These are phyloP conservation scores for Hoplostethus mediterraneus DNA, from an alignment of 2,797 vertebrate genomes.

Conservation along the genomic window DNA sequence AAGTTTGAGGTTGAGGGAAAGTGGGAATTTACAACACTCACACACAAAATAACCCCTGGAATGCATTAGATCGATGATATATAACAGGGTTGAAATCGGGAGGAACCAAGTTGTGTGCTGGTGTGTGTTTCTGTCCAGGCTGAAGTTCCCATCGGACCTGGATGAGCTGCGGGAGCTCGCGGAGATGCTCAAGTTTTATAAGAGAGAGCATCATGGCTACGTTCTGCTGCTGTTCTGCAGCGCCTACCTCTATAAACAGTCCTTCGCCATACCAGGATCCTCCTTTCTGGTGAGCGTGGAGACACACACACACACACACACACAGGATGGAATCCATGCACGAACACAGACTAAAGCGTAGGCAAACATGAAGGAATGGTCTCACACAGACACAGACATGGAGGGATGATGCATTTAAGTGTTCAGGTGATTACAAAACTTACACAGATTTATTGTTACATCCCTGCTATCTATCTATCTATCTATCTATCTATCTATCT, in stretches of 20 bases:
- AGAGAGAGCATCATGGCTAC: constrained; percentile 87
- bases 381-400: not conserved
- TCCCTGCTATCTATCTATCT: no score
- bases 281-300: constrained; percentile 90
- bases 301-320: not conserved
- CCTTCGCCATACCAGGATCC: constrained; percentile 96
- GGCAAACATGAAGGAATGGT: not conserved
- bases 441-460: no score
- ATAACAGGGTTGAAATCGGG: not conserved
- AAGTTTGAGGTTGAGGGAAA: no score
- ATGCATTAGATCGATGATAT: no score
- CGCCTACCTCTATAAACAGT: constrained; percentile 97
- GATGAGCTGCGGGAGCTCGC: constrained; percentile 91
- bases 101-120: not conserved
- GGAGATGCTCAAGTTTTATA: constrained; percentile 89
- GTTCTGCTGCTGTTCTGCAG: constrained; percentile 93
- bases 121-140: constrained; percentile 63
- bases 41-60: no score
- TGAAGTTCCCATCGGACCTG: constrained; percentile 94
- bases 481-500: no score
- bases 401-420: no score
- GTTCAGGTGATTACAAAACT: no score
- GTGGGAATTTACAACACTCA: no score
- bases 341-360: not conserved
- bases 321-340: not conserved